A percentile compares a stretch with the other conserved stretches of the same genome.
Evolutionary conservation across 2,888 invertebrate species (phyloP).

Genomic region (Silvanus unidentatus): DNA sequence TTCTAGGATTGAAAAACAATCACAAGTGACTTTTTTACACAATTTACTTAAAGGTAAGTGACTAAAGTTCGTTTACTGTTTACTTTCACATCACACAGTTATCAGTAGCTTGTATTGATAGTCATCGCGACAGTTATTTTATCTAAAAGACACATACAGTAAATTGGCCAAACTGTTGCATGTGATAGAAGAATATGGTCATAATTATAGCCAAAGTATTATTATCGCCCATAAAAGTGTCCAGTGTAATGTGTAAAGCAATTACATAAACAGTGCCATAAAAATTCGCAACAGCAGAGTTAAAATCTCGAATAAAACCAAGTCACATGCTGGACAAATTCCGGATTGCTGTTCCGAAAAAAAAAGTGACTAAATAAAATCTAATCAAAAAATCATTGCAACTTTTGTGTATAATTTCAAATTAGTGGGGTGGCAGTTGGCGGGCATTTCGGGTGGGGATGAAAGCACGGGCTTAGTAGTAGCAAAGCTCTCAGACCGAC

Average conservation of each 20-base stretch:
- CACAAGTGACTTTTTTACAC: no score
- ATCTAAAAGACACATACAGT: no score
- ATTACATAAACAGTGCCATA: neutral
- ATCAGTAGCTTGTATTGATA: no score
- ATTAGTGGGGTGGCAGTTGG: conserved; percentile 30
- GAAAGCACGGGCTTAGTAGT: conserved; percentile 44
- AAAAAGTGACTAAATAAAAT: conserved; percentile 38
- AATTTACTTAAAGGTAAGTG: no score
- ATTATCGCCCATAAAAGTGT: neutral
- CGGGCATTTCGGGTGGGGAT: conserved; percentile 29
- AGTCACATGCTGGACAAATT: no score
- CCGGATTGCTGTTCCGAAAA: no score
- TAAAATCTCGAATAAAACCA: no score
- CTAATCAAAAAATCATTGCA: conserved; percentile 40
- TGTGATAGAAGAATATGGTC: no score
- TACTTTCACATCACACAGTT: no score
- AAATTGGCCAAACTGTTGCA: no score
- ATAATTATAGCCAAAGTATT: neutral
- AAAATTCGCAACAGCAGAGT: neutral
- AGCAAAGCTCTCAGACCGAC: conserved; percentile 47
- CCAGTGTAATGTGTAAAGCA: neutral
- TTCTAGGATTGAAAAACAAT: neutral
- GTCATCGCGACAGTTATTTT: no score
- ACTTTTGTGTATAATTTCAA: conserved; percentile 39
- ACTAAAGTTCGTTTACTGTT: no score